A percentile compares a stretch with the other conserved stretches of the same genome.
Conservation (phyloP, 2,888 invertebrate species). For the Dioctria linearis region DNA sequence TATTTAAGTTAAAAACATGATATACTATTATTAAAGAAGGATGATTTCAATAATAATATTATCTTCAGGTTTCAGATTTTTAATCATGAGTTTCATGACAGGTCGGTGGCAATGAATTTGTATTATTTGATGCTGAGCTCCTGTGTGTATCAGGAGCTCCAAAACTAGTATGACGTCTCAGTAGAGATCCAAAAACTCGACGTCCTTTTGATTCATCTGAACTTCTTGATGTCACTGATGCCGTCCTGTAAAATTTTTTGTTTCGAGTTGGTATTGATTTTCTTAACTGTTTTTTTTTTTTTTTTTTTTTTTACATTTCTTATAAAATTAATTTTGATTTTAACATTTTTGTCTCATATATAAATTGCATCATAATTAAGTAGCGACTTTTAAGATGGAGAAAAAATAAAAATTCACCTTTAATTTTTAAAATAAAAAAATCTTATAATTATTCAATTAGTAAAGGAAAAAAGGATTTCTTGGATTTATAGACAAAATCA, state of each 20-base stretch:
- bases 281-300: not conserved
- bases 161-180: constrained; percentile 65
- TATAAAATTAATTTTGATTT: not conserved
- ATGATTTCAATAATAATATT: constrained; percentile 5
- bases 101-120: constrained; percentile 56
- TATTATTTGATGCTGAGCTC: constrained; percentile 56
- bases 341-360: not conserved
- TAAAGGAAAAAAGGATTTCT: too few species aligned
- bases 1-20: not conserved
- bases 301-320: too few species aligned
- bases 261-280: constrained; percentile 57
- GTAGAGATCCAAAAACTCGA: constrained; percentile 64
- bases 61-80: not conserved
- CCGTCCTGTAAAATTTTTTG: constrained; percentile 63
- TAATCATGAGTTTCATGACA: constrained; percentile 61
- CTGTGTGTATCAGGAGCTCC: constrained; percentile 63
- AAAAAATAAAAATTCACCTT: too few species aligned
- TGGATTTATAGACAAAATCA: too few species aligned
- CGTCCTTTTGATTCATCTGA: constrained; percentile 65
- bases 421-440: too few species aligned
- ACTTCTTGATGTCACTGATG: constrained; percentile 64
- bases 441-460: too few species aligned
- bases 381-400: too few species aligned
- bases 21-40: not conserved
- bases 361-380: constrained; percentile 23